These are phyloP conservation scores for Festucalex cinctus DNA, from an alignment of 2,113 vertebrate species.

Conservation along the genomic window DNA sequence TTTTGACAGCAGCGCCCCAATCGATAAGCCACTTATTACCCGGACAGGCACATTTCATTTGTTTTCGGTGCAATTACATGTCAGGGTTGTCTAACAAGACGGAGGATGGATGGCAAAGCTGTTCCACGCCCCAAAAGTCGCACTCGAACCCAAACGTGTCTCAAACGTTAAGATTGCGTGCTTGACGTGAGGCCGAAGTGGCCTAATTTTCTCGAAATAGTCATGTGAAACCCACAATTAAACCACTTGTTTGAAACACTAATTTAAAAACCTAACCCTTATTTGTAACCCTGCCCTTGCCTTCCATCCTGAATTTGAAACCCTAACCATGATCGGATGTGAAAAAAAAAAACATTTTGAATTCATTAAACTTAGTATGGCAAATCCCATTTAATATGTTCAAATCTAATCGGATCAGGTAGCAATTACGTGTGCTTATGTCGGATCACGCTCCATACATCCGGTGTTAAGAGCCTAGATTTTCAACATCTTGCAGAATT, in stretches of 20 bases:
- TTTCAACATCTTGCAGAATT: neutral
- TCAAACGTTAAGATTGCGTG: slow-evolving; percentile 34
- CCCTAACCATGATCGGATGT: neutral
- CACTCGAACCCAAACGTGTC: slow-evolving; percentile 38
- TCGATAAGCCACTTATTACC: slow-evolving; percentile 25
- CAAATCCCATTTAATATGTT: neutral
- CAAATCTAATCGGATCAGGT: neutral
- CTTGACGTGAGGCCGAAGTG: too few species aligned
- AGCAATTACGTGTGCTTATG: neutral
- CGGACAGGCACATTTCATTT: slow-evolving; percentile 30
- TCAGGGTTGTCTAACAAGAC: slow-evolving; percentile 36
- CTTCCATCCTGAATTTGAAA: neutral
- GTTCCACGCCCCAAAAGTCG: slow-evolving; percentile 44
- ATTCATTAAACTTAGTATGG: neutral
- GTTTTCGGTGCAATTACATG: slow-evolving; percentile 29
- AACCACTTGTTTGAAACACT: neutral
- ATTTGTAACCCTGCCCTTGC: neutral
- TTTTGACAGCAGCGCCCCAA: slow-evolving; percentile 12
- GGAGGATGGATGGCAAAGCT: slow-evolving; percentile 25
- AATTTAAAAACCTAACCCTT: neutral
- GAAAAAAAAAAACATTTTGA: neutral
- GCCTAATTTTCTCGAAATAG: too few species aligned
- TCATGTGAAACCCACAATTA: too few species aligned
- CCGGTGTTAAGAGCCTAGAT: neutral
- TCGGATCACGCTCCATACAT: neutral